Conservation (phyloP, 1,140 invertebrate genomes). For the Portunus trituberculatus region DNA sequence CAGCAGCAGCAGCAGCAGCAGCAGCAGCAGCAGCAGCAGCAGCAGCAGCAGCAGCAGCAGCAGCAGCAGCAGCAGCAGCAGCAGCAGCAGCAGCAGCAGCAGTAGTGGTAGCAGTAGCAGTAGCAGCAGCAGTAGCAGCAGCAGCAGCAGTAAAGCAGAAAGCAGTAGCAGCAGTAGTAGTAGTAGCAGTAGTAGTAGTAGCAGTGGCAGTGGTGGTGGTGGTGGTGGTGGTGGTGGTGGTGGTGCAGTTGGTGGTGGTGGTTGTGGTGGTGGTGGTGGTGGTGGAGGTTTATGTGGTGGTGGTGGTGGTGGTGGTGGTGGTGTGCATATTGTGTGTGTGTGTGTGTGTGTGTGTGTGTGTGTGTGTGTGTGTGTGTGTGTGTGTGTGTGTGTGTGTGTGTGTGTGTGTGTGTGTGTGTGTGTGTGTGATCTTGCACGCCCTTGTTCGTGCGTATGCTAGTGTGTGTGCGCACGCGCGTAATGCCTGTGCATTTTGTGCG, state of each 20-base stretch:
- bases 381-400: conserved; percentile 51
- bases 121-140: background rate
- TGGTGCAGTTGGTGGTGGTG: no score
- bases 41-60: background rate
- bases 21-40: background rate
- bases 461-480: background rate
- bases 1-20: background rate
- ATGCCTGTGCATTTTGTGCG: background rate
- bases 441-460: background rate
- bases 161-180: background rate
- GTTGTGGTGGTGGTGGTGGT: background rate
- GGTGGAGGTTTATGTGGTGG: background rate
- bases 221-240: background rate
- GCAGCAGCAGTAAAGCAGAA: background rate
- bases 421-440: background rate
- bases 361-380: conserved; percentile 43
- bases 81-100: background rate
- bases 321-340: background rate
- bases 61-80: background rate
- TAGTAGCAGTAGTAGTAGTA: background rate
- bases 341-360: conserved; percentile 47
- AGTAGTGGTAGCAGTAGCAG: background rate
- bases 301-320: background rate
- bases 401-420: conserved; percentile 46
- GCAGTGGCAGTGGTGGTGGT: background rate